Base-by-base conservation (phyloP, 2,797 vertebrate species). In the Hydrophis major region DNA sequence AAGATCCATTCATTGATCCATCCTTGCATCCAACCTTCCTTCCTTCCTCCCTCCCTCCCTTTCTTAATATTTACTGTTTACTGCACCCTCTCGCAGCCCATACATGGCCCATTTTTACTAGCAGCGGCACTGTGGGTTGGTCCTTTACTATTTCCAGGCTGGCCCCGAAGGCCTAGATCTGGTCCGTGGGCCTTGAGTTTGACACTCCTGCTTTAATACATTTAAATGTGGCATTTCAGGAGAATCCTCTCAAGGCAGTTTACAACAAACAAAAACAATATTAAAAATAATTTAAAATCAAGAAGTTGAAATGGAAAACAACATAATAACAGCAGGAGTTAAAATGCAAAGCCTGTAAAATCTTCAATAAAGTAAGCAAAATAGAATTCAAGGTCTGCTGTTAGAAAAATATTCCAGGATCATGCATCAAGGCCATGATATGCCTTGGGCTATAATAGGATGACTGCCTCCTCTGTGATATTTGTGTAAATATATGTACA, bases 31-130 rank as follows among this genome's bases (percentile, higher is more conserved):
- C 2, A 0, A 28, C 7, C 8, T 22, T 2, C 63, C 2, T 16
- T 1, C 55, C 12, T 11, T 53, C 53, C 66, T 69, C 13, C 66
- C n/a, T 69, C 16, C n/a, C 32, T 69, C 16, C 66, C 66, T 69
- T 7, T 13, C 66, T 37, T 14, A 95, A 94, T 87, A 78, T 89
- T 47, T 47, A 47, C 47, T 91, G 42, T 86, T 53, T 57, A 50
- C 27, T 20, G 1, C n/a, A 59, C 25, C 16, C 16, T 12, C 53
- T 12, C 2, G 11, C 53, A 12, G 53, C 53, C 53, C 11, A 11
- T 0, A 12, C 53, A 55, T 55, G 53, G 11, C 11, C 53, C 53
- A 55, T 55, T 55, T 55, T 55, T 12, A 12, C 53, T 55, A 55
- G 53, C 53, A 55, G 53, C 0, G 11, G 11, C 53, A 55, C 53